Percentiles rank a stretch among this genome's conserved stretches.
phyloP scores from a whole-genome alignment of 2,888 invertebrate species.

The Synergus japonicus region DNA sequence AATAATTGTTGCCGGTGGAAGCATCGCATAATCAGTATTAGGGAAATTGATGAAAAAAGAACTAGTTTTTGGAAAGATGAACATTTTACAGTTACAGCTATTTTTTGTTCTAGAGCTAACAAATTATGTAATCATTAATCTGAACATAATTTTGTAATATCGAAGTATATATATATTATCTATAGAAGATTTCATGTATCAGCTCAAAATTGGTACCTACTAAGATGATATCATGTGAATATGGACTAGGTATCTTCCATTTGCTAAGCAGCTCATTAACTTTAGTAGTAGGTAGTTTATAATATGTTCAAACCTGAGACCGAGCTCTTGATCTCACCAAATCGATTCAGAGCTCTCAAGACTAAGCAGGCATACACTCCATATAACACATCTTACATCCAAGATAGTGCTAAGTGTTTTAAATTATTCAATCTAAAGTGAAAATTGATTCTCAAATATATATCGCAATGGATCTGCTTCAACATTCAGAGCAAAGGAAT shows the following conservation, averaged over 20 bases:
- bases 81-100: too few relatives aligned
- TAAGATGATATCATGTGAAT: conserved; percentile 5
- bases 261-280: conserved; percentile 14
- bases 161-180: too few relatives aligned
- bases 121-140: too few relatives aligned
- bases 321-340: conserved; percentile 12
- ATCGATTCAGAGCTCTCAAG: conserved; percentile 26
- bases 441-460: not conserved
- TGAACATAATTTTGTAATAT: too few relatives aligned
- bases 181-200: not conserved
- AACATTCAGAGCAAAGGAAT: not conserved
- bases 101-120: too few relatives aligned
- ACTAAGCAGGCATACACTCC: conserved; percentile 9
- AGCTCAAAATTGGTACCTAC: not conserved
- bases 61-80: too few relatives aligned
- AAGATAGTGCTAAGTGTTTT: conserved; percentile 4
- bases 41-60: too few relatives aligned
- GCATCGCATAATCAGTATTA: too few relatives aligned
- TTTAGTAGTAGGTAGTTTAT: conserved; percentile 15
- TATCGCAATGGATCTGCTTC: too few relatives aligned
- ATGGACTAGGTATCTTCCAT: not conserved
- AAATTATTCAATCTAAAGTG: conserved; percentile 4
- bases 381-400: conserved; percentile 10
- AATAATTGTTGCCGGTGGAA: not conserved
- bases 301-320: not conserved